Evolutionary conservation across 2,888 invertebrate genomes (phyloP).

Genomic region (Polydrusus tereticollis): DNA sequence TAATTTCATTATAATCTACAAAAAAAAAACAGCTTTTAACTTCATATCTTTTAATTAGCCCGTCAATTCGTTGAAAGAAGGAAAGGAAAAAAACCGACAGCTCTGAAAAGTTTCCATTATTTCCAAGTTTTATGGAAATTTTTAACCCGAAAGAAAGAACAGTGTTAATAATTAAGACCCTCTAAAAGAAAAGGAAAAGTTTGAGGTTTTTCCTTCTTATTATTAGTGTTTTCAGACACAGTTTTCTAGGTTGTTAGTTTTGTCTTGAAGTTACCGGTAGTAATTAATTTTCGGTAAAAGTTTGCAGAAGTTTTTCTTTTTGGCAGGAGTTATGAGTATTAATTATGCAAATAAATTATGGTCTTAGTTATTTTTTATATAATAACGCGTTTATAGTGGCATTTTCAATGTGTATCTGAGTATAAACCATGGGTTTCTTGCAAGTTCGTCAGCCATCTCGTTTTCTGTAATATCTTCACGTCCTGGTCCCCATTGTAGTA

Average conservation of each 20-base stretch:
- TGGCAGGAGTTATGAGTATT: too few species aligned
- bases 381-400: too few species aligned
- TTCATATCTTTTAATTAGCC: conserved; percentile 30
- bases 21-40: conserved; percentile 16
- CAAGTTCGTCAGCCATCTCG: too few species aligned
- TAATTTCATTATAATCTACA: conserved; percentile 1
- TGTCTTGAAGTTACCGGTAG: not conserved
- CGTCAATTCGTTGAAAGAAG: conserved; percentile 20
- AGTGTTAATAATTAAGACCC: conserved; percentile 30
- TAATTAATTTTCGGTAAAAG: not conserved
- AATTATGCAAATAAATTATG: too few species aligned
- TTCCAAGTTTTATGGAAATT: conserved; percentile 24
- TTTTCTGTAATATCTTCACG: too few species aligned
- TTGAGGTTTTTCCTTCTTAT: conserved; percentile 22
- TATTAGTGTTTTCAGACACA: not conserved
- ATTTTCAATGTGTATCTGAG: too few species aligned
- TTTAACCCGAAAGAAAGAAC: conserved; percentile 4
- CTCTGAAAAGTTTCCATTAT: conserved; percentile 18
- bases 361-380: too few species aligned
- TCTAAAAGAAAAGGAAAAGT: conserved; percentile 27
- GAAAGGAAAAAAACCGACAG: conserved; percentile 15
- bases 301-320: too few species aligned
- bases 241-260: conserved; percentile 1
- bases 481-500: too few species aligned
- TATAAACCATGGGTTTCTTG: too few species aligned